Conservation (phyloP, 2,113 vertebrate genomes). For the Caloenas nicobarica region DNA sequence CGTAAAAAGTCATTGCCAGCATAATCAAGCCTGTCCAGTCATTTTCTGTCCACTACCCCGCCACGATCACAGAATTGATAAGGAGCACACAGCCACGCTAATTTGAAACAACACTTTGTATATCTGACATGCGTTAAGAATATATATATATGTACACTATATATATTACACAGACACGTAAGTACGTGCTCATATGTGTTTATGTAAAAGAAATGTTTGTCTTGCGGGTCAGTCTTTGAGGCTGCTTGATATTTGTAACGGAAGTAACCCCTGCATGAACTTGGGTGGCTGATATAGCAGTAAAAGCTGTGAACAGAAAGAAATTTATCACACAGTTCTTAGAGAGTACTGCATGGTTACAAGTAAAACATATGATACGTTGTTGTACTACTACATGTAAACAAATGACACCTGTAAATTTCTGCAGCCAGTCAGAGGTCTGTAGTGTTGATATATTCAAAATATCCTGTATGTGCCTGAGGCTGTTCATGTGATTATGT, state of each 20-base stretch:
- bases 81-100: neutral
- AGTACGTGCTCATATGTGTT: neutral
- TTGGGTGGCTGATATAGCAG: neutral
- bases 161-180: neutral
- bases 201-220: neutral
- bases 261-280: neutral
- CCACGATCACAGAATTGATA: neutral
- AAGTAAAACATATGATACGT: neutral
- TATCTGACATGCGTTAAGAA: neutral
- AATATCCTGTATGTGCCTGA: slow-evolving; percentile 24
- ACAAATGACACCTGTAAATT: neutral
- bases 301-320: neutral
- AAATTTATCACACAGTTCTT: neutral
- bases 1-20: neutral
- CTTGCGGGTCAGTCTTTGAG: neutral
- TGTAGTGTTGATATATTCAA: neutral
- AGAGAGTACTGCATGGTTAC: neutral
- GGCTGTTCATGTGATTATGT: slow-evolving; percentile 44
- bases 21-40: neutral
- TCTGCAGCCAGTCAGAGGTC: neutral
- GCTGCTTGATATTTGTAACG: neutral
- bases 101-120: neutral
- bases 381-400: neutral
- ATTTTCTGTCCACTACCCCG: neutral
- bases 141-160: neutral